Percentiles rank a stretch among this genome's conserved stretches.
Conservation (phyloP, 2,797 vertebrate genomes). For the Streptopelia turtur region DNA sequence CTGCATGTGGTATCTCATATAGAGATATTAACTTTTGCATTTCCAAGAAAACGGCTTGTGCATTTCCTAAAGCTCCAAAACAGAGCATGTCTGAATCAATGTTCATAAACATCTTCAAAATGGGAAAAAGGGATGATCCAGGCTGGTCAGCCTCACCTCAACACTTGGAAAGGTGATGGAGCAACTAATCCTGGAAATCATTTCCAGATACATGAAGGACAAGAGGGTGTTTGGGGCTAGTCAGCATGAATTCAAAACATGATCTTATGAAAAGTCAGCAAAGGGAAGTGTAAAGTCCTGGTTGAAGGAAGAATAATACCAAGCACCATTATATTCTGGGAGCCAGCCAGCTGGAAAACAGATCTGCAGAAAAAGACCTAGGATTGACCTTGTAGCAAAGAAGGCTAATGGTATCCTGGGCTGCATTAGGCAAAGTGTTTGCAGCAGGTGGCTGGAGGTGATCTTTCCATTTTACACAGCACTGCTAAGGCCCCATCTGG, state of each 20-base stretch:
- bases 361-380: neutral
- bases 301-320: neutral
- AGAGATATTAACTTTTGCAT: neutral
- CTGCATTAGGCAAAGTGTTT: neutral
- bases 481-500: neutral
- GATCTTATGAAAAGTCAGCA: neutral
- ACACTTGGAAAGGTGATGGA: neutral
- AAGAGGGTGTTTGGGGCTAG: neutral
- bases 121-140: neutral
- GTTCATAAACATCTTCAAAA: neutral
- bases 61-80: neutral
- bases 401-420: neutral
- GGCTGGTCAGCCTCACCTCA: neutral
- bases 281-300: neutral
- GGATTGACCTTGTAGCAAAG: neutral
- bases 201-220: neutral
- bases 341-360: accelerated
- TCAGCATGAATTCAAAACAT: neutral
- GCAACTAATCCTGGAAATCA: neutral
- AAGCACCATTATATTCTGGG: neutral
- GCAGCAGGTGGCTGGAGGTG: neutral
- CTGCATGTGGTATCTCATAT: neutral
- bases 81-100: neutral
- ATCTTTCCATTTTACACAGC: neutral
- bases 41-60: neutral